Evolutionary conservation across 2,888 invertebrate species (phyloP), one percentile per base, ranked within the genome.

Genomic region (Blomia tropicalis): DNA sequence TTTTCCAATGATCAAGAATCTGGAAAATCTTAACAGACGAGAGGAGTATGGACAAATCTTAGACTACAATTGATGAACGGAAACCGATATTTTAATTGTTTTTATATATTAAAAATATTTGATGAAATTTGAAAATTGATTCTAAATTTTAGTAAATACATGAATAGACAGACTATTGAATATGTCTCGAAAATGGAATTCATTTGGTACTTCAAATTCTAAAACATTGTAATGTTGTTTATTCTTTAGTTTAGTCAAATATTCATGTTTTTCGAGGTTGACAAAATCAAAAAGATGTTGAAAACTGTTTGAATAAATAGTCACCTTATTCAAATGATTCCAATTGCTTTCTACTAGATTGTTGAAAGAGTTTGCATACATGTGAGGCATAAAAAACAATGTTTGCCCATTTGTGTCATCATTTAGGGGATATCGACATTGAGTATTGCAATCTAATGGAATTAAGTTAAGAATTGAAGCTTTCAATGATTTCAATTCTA

Each of bases 371-470:
- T 30, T 31, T 14, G 14, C 14, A 25, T 56, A 23, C 56, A 56
- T 56, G 29, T 56, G 56, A 4, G 36, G 56, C 56, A 56, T 56
- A 25, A 56, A 56, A 2, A 56, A 56, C 19, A 56, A 23, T 36
- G 29, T 56, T 36, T 19, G 25, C 7, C 3, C 25, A 5, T 11
- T 19, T 25, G 47, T 22, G 2, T 11, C 11, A 3, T 5, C 19
- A 36, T 2, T 56, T 4, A 56, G 11, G 2, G 56, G 4, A 36
- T 56, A 56, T 19, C 36, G 56, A 36, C 56, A 56, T 14, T 56
- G 3, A 25, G 25, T 56, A 36, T 56, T 56, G 19, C 23, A 19
- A 11, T 56, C 14, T 4, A 56, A 30, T 22, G 29, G 11, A 11
- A 29, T 27, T 29, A 56, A 56, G 14, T 14, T 30, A 56, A 56